phyloP scores from a whole-genome alignment of 1,140 invertebrate genomes.

The Anoplophora glabripennis region DNA sequence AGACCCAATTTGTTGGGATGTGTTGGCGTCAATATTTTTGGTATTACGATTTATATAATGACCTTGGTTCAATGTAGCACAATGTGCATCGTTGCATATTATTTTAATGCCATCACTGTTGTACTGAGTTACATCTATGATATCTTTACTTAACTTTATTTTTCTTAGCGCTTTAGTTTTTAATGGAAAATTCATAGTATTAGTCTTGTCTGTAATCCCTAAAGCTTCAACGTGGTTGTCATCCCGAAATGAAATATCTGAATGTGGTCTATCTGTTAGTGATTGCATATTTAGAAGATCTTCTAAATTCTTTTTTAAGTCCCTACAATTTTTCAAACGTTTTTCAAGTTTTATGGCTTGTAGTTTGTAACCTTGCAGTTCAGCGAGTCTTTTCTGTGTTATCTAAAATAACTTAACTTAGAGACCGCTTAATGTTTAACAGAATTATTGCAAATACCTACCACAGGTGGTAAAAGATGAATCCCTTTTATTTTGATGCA shows the following conservation, averaged over 20 bases:
- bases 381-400: constrained; percentile 35
- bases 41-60: constrained; percentile 14
- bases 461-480: constrained; percentile 61
- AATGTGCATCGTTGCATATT: constrained; percentile 9
- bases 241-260: constrained; percentile 21
- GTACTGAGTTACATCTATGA: constrained; percentile 32
- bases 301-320: constrained; percentile 26
- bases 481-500: constrained; percentile 61
- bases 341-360: constrained; percentile 42
- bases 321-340: constrained; percentile 28
- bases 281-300: constrained; percentile 22
- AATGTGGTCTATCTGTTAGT: neutral
- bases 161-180: constrained; percentile 9
- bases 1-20: neutral
- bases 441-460: constrained; percentile 45
- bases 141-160: constrained; percentile 19
- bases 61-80: neutral
- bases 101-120: constrained; percentile 22
- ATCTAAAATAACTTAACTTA: constrained; percentile 28
- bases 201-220: constrained; percentile 1
- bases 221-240: constrained; percentile 24
- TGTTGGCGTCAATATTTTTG: neutral
- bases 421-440: neutral
- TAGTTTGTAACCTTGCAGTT: constrained; percentile 43
- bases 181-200: too few relatives aligned